A percentile compares a stretch with the other conserved stretches of the same genome.
phyloP scores from a whole-genome alignment of 2,888 invertebrate species.

The Nowickia ferox region DNA sequence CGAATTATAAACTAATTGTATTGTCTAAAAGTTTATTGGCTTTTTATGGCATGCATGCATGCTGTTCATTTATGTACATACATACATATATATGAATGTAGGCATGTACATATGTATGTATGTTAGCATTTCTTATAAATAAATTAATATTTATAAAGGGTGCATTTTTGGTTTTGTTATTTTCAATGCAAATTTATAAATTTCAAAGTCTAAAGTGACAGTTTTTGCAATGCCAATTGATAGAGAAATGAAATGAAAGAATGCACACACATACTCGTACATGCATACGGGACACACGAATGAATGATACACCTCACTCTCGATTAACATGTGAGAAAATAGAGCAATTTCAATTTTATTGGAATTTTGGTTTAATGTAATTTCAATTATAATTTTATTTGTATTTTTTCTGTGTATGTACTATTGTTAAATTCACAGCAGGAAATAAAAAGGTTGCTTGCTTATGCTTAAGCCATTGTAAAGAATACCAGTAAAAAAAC shows the following conservation, averaged over 20 bases:
- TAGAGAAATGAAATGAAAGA: neutral
- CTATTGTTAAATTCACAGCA: no score
- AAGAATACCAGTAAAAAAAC: no score
- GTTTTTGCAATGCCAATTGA: neutral
- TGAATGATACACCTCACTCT: no score
- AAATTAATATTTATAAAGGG: conserved; percentile 28
- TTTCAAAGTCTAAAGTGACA: conserved; percentile 30
- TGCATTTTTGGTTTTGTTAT: conserved; percentile 4
- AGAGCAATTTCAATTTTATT: no score
- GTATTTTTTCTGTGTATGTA: no score
- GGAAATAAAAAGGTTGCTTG: no score
- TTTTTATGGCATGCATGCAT: conserved; percentile 65
- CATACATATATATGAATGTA: neutral
- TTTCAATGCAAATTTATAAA: conserved; percentile 23
- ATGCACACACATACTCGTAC: neutral
- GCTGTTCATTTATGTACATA: conserved; percentile 7
- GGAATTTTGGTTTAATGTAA: no score
- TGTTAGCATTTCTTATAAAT: no score
- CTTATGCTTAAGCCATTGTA: no score
- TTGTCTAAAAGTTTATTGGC: conserved; percentile 70
- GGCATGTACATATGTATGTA: no score
- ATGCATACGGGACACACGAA: neutral
- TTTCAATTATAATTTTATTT: no score
- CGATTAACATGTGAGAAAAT: no score
- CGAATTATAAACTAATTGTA: conserved; percentile 48